These are phyloP conservation scores for Epistrophella euchroma DNA, from an alignment of 2,888 invertebrate species.

Conservation along the genomic window DNA sequence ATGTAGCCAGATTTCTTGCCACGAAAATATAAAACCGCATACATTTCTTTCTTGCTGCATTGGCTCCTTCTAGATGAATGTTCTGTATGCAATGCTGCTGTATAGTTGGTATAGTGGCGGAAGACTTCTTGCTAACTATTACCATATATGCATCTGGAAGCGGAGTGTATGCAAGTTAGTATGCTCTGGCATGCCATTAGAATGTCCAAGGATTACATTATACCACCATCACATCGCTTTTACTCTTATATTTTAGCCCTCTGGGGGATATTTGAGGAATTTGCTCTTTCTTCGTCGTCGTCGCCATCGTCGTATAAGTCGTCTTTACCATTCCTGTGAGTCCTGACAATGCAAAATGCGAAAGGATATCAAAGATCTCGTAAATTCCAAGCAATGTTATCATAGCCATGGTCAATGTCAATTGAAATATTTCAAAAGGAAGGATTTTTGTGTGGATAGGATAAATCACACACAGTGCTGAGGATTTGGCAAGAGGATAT, in stretches of 20 bases:
- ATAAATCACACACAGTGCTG: constrained; percentile 59
- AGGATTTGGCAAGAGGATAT: constrained; percentile 46
- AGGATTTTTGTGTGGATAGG: constrained; percentile 57
- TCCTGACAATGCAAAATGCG: constrained; percentile 62
- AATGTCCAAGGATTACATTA: constrained; percentile 64
- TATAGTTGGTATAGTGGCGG: neutral
- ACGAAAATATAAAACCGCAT: constrained; percentile 40
- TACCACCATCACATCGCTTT: constrained; percentile 5
- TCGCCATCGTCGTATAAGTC: neutral
- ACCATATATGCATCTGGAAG: constrained; percentile 42
- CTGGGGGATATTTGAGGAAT: constrained; percentile 40
- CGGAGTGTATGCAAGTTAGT: constrained; percentile 22
- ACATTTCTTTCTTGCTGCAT: constrained; percentile 50
- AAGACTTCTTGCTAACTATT: constrained; percentile 19
- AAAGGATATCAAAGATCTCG: constrained; percentile 73
- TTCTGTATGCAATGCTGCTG: constrained; percentile 21
- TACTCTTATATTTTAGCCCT: neutral
- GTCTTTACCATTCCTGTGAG: constrained; percentile 30
- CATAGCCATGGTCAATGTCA: constrained; percentile 75
- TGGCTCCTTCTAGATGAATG: constrained; percentile 44
- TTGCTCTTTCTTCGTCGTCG: constrained; percentile 6
- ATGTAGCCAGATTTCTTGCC: neutral
- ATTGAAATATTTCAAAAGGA: constrained; percentile 72
- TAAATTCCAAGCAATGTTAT: constrained; percentile 69
- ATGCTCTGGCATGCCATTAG: constrained; percentile 51